These are phyloP conservation scores for Urechis unicinctus DNA, from an alignment of 2,888 invertebrate species.

Conservation along the genomic window DNA sequence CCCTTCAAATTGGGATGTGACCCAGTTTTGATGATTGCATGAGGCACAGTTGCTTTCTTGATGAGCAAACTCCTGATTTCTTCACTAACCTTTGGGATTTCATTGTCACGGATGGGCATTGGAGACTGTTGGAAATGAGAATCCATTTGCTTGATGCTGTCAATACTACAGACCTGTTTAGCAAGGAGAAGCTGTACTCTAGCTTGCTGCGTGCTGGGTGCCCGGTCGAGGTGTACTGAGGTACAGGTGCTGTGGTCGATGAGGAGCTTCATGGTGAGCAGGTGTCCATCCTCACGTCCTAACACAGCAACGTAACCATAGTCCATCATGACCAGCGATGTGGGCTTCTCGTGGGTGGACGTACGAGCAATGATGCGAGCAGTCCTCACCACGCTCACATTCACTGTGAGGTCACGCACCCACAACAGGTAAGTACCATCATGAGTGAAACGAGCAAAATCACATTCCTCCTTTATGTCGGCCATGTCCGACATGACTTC, in stretches of 20 bases:
- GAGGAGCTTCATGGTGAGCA: conserved; percentile 20
- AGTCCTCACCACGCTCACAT: conserved; percentile 12
- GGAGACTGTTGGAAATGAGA: conserved; percentile 6
- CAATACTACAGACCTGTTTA: conserved; percentile 5
- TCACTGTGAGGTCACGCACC: conserved; percentile 15
- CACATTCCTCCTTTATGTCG: background rate
- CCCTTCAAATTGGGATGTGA: conserved; percentile 1
- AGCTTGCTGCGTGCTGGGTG: conserved; percentile 5
- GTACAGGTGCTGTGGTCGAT: background rate
- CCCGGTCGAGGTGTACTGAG: background rate
- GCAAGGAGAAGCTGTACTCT: conserved; percentile 15
- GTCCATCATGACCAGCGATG: conserved; percentile 14
- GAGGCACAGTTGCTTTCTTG: conserved; percentile 15
- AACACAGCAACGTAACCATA: conserved; percentile 19
- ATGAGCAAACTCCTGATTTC: conserved; percentile 11
- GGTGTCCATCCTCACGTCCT: conserved; percentile 23
- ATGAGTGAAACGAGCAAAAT: conserved; percentile 16
- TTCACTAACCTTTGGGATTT: conserved; percentile 14
- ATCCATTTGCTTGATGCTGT: conserved; percentile 10
- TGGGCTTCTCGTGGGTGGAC: conserved; percentile 20
- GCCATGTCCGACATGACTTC: conserved; percentile 1
- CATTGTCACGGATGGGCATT: conserved; percentile 6
- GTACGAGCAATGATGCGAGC: conserved; percentile 12
- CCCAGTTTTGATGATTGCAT: conserved; percentile 12
- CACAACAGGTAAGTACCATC: conserved; percentile 22